Conservation (phyloP, 2,888 invertebrate species). For the Polylopha cassiicola region DNA sequence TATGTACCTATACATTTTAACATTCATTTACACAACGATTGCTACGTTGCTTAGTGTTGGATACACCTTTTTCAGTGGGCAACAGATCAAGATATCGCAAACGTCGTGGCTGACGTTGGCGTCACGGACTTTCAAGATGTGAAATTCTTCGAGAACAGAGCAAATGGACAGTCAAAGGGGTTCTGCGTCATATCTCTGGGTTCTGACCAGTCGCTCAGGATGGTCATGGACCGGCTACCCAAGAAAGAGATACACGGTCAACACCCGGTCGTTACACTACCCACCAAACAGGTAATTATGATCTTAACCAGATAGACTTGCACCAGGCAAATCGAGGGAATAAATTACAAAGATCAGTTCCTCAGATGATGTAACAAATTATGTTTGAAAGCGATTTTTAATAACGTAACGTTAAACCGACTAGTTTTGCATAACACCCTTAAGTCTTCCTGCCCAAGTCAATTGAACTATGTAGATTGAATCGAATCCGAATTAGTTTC, state of each 20-base stretch:
- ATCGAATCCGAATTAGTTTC: no score
- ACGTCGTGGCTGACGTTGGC: slow-evolving; percentile 91
- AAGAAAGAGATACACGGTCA: slow-evolving; percentile 98
- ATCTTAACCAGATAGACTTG: not conserved
- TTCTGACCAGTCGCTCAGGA: slow-evolving; percentile 92
- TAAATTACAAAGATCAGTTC: no score
- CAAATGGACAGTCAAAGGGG: slow-evolving; percentile 99
- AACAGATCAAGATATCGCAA: slow-evolving; percentile 96
- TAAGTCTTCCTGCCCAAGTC: no score
- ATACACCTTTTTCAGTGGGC: slow-evolving; percentile 89
- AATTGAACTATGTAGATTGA: no score
- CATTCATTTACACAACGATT: slow-evolving; percentile 6
- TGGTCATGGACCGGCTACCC: slow-evolving; percentile 95
- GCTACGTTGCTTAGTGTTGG: slow-evolving; percentile 50
- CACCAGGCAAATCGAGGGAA: not conserved
- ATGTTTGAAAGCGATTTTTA: no score
- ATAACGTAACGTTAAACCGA: no score
- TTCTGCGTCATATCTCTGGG: slow-evolving; percentile 97
- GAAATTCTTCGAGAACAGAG: slow-evolving; percentile 99
- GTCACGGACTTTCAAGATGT: slow-evolving; percentile 97
- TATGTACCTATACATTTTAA: slow-evolving; percentile 23
- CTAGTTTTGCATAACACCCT: no score
- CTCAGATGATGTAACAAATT: no score
- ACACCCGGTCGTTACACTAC: slow-evolving; percentile 94
- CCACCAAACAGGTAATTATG: slow-evolving; percentile 88